Conservation (phyloP, 2,888 invertebrate species). For the Branchellion lobata region DNA sequence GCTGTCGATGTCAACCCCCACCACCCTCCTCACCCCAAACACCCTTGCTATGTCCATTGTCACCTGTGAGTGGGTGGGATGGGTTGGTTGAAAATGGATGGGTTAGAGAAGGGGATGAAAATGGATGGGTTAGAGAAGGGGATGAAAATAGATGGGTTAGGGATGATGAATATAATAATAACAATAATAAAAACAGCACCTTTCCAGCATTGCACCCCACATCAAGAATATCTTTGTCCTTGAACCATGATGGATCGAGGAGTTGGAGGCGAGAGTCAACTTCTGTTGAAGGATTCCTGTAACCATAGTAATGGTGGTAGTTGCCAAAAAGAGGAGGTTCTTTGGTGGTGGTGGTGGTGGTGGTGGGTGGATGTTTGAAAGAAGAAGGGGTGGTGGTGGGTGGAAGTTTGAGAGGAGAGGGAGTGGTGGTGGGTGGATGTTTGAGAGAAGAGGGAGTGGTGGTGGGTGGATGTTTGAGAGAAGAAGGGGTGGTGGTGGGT, state of each 20-base stretch:
- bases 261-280: conserved; percentile 78
- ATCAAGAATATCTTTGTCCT: conserved; percentile 86
- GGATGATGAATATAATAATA: too few species aligned
- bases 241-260: conserved; percentile 80
- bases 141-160: too few species aligned
- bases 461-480: too few species aligned
- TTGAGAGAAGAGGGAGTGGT: too few species aligned
- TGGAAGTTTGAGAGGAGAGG: too few species aligned
- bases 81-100: too few species aligned
- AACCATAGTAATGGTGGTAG: conserved; percentile 94
- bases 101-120: too few species aligned
- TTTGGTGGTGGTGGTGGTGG: not conserved
- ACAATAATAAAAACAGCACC: not conserved
- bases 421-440: too few species aligned
- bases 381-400: too few species aligned
- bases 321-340: conserved; percentile 79
- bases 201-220: conserved; percentile 95
- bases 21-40: conserved; percentile 77
- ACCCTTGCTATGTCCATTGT: conserved; percentile 85
- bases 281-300: conserved; percentile 78
- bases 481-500: too few species aligned
- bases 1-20: conserved; percentile 92
- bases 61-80: conserved; percentile 67
- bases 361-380: too few species aligned
- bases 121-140: too few species aligned